Percentiles rank a stretch among this genome's conserved stretches.
These are phyloP conservation scores for Synanthedon vespiformis DNA, from an alignment of 2,888 invertebrate genomes.

Conservation along the genomic window DNA sequence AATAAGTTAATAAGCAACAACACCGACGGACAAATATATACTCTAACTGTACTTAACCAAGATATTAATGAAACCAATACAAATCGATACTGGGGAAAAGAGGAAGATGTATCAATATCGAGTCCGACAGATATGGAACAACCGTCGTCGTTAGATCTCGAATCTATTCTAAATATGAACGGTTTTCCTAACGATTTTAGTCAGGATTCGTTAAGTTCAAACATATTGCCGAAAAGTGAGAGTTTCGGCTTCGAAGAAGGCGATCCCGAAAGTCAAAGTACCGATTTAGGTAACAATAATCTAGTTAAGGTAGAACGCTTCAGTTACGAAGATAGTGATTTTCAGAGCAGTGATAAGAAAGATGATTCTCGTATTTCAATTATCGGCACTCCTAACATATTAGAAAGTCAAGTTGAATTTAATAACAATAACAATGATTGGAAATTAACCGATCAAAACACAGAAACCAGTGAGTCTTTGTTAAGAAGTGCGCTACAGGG, in stretches of 20 bases:
- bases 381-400: constrained; percentile 61
- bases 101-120: constrained; percentile 73
- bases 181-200: constrained; percentile 71
- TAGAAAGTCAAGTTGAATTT: constrained; percentile 67
- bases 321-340: constrained; percentile 52
- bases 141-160: constrained; percentile 77
- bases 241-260: constrained; percentile 82
- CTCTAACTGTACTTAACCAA: constrained; percentile 87
- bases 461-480: constrained; percentile 77
- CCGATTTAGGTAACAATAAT: constrained; percentile 75
- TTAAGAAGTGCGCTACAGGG: constrained; percentile 87
- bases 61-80: constrained; percentile 76
- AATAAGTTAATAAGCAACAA: constrained; percentile 68
- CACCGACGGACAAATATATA: constrained; percentile 87
- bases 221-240: constrained; percentile 76
- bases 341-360: constrained; percentile 49
- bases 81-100: constrained; percentile 75
- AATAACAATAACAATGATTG: constrained; percentile 86
- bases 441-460: constrained; percentile 82
- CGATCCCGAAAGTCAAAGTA: constrained; percentile 81
- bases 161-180: constrained; percentile 81
- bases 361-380: constrained; percentile 51
- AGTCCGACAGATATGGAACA: constrained; percentile 73
- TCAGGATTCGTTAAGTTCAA: constrained; percentile 65
- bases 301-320: constrained; percentile 63